Evolutionary conservation across 2,888 invertebrate species (phyloP).

Genomic region (Dendrolimus pini): DNA sequence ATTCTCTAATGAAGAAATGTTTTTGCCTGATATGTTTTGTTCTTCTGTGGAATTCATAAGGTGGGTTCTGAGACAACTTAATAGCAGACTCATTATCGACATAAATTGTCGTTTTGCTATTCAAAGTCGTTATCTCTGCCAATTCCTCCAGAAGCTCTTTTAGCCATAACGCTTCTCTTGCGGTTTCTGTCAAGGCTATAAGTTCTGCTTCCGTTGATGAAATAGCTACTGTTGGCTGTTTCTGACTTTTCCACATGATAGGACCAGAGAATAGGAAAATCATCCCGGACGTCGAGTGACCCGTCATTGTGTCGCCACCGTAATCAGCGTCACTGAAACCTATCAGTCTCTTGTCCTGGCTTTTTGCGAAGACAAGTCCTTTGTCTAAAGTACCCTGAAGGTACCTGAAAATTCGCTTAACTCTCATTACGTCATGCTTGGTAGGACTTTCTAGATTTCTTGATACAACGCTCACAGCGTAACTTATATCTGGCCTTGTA

Average conservation of each 20-base stretch:
- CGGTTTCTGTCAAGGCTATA: slow-evolving; percentile 24
- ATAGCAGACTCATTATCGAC: slow-evolving; percentile 5
- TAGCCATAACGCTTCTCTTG: slow-evolving; percentile 27
- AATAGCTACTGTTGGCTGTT: slow-evolving; percentile 24
- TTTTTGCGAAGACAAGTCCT: too few relatives aligned
- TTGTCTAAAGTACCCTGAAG: slow-evolving; percentile 1
- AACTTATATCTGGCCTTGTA: neutral
- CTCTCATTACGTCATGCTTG: neutral
- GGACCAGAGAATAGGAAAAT: slow-evolving; percentile 12
- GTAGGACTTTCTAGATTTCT: neutral
- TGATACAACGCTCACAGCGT: slow-evolving; percentile 1
- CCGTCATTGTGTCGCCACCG: slow-evolving; percentile 4
- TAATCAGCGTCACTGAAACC: slow-evolving; percentile 7
- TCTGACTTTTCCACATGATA: slow-evolving; percentile 25
- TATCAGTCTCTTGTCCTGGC: neutral
- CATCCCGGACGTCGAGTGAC: slow-evolving; percentile 5
- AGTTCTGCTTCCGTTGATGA: slow-evolving; percentile 31
- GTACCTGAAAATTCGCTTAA: slow-evolving; percentile 6
- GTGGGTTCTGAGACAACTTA: slow-evolving; percentile 4
- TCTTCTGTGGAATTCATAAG: slow-evolving; percentile 4
- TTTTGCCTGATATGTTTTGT: slow-evolving; percentile 6
- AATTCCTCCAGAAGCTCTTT: neutral
- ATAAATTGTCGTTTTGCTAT: too few relatives aligned
- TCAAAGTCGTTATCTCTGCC: too few relatives aligned
- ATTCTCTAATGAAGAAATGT: slow-evolving; percentile 2